These are phyloP conservation scores for Rotaria magnacalcarata DNA, from an alignment of 2,888 invertebrate species.

Conservation along the genomic window DNA sequence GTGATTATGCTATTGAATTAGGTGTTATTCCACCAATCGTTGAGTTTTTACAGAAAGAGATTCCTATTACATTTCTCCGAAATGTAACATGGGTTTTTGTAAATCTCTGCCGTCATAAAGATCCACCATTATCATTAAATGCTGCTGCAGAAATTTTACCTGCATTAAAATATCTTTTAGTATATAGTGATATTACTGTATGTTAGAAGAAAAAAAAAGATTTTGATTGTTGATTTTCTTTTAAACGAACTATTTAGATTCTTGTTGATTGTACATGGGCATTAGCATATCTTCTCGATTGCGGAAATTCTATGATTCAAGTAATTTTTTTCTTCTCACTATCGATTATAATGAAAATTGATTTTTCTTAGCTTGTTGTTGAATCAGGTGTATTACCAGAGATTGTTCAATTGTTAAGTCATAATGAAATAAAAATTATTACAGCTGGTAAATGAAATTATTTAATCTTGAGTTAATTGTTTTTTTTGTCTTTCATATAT, in stretches of 20 bases:
- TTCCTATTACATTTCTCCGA: constrained; percentile 87
- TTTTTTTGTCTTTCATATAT: background rate
- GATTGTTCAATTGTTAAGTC: constrained; percentile 87
- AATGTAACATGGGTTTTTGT: constrained; percentile 99
- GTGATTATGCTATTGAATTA: constrained; percentile 87
- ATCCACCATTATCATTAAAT: constrained; percentile 73
- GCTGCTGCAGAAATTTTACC: constrained; percentile 87
- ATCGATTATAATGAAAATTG: background rate
- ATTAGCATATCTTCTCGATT: constrained; percentile 90
- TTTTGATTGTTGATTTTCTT: background rate
- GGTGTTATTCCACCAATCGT: constrained; percentile 89
- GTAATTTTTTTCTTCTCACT: constrained; percentile 42
- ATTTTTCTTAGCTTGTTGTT: constrained; percentile 55
- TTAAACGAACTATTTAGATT: constrained; percentile 64
- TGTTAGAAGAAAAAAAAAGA: constrained; percentile 59
- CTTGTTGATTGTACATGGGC: constrained; percentile 98
- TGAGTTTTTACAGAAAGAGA: constrained; percentile 87
- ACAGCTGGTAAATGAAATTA: constrained; percentile 31
- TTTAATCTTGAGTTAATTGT: background rate
- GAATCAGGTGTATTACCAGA: constrained; percentile 84
- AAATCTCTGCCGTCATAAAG: constrained; percentile 95
- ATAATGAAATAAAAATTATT: constrained; percentile 78
- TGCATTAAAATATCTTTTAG: constrained; percentile 83
- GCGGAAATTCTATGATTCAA: constrained; percentile 94
- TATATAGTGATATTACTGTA: constrained; percentile 90